Evolutionary conservation across 1,140 invertebrate species (phyloP), one percentile per base, ranked within the genome.

Genomic region (Tetragnatha versicolor): DNA sequence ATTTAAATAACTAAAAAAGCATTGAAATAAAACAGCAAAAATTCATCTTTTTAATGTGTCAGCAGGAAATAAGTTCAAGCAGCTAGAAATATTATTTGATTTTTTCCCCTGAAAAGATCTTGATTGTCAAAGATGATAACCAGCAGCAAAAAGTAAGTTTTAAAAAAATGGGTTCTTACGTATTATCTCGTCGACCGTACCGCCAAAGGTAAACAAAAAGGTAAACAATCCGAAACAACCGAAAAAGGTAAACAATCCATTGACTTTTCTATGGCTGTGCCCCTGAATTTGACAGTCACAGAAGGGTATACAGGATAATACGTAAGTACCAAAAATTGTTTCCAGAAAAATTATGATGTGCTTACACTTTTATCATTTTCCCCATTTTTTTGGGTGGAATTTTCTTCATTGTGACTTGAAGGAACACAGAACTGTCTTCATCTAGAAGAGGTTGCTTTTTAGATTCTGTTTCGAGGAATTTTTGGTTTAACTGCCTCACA

Each of bases 331-430:
- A n/a, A n/a, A n/a, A n/a, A n/a, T n/a, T n/a, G n/a, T n/a, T n/a
- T n/a, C n/a, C n/a, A n/a, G n/a, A n/a, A n/a, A n/a, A 55, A 55
- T 2, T 20, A 2, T 27, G 12, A 17, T 29, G 51, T 51, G 65
- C 60, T 65, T 76, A 76, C 72, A 63, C 27, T 76, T 35, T 76
- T n/a, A 76, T 65, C 39, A 76, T 49, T 39, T 63, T 29, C 35
- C 33, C 22, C 7, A 10, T 4, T 7, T 29, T 9, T 39, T 25
- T n/a, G 17, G 55, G 45, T n/a, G 72, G 72, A 53, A 76, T 76
- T 51, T 76, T 76, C n/a, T 76, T 63, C 12, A 76, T 9, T n/a
- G 29, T 49, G 2, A 76, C 29, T 65, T 76, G 72, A 9, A 76
- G 25, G 39, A 51, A 51, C 5, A 76, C 25, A 17, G 72, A 42